These are phyloP conservation scores for Gila robusta DNA, from an alignment of 2,797 vertebrate species.

Conservation along the genomic window DNA sequence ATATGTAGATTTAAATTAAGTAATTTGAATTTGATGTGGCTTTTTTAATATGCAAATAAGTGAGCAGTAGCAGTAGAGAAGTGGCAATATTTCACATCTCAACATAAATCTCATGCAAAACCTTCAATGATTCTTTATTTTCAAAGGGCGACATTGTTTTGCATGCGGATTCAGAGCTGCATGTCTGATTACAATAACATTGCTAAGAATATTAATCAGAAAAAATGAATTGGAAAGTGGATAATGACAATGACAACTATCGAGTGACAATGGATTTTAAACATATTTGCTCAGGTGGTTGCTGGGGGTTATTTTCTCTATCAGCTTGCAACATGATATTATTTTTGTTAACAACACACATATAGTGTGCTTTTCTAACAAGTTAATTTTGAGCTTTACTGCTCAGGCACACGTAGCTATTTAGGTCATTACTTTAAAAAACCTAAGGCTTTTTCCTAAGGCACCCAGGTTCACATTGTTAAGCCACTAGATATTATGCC, in stretches of 20 bases:
- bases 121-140: too few species aligned
- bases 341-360: neutral
- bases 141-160: too few species aligned
- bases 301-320: neutral
- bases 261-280: neutral
- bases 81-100: too few species aligned
- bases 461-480: neutral
- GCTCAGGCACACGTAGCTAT: neutral
- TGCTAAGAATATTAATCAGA: too few species aligned
- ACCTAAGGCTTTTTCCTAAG: neutral
- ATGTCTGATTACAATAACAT: too few species aligned
- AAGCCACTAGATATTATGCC: neutral
- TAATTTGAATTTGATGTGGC: too few species aligned
- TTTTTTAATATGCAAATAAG: too few species aligned
- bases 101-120: too few species aligned
- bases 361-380: neutral
- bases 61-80: too few species aligned
- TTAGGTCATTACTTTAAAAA: neutral
- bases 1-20: too few species aligned
- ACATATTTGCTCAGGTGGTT: neutral
- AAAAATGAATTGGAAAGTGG: too few species aligned
- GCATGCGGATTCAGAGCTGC: too few species aligned
- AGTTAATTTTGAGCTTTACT: neutral
- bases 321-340: neutral
- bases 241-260: neutral